These are phyloP conservation scores for Psittacara wagleri DNA, from an alignment of 2,113 vertebrate genomes.

Conservation along the genomic window DNA sequence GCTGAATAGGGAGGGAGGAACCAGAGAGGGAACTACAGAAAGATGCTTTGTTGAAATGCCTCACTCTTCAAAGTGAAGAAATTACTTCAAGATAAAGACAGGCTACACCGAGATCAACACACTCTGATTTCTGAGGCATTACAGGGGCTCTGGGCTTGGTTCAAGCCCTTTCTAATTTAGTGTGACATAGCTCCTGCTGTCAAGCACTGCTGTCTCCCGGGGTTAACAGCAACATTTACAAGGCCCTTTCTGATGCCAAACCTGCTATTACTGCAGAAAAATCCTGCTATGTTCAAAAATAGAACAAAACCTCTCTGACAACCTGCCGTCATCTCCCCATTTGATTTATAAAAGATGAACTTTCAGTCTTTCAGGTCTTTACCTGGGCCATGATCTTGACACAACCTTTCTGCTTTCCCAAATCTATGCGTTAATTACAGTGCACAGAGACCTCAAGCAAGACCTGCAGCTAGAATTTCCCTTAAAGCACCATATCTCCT, in stretches of 20 bases:
- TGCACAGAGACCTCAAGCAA: not conserved
- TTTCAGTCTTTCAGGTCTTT: not conserved
- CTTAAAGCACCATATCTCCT: not conserved
- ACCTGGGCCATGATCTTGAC: not conserved
- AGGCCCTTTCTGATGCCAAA: not conserved
- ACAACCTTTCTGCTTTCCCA: not conserved
- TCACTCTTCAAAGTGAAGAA: not conserved
- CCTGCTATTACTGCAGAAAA: not conserved
- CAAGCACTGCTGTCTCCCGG: not conserved
- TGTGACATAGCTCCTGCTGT: not conserved
- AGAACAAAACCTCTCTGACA: not conserved
- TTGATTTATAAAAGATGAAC: not conserved
- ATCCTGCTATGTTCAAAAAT: not conserved
- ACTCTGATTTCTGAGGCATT: not conserved
- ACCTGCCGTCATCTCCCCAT: not conserved
- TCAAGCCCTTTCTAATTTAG: not conserved
- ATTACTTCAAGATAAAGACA: not conserved
- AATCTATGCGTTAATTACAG: not conserved
- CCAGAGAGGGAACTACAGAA: not conserved
- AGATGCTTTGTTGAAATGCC: conserved; percentile 21
- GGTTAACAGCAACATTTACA: not conserved
- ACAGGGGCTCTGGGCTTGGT: not conserved
- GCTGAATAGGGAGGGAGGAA: not conserved
- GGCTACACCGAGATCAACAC: not conserved
- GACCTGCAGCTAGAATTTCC: not conserved